phyloP scores from a whole-genome alignment of 2,797 vertebrate genomes.

The Dicrostonyx torquatus region DNA sequence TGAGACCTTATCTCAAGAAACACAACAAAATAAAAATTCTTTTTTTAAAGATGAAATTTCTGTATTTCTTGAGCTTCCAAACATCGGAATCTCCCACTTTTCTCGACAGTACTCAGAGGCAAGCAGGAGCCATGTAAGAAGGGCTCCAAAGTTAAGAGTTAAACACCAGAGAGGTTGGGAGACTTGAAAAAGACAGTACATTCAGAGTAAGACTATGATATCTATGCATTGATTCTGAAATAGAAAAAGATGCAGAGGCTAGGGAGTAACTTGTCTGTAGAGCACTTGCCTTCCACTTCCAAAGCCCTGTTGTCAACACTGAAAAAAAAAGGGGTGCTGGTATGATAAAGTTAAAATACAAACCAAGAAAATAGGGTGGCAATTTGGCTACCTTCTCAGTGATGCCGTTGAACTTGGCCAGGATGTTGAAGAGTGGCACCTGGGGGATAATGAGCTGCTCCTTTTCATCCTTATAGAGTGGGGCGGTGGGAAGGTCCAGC shows the following conservation, averaged over 20 bases:
- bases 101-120: background rate
- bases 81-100: background rate
- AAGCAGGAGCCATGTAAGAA: background rate
- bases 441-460: slow-evolving; percentile 99
- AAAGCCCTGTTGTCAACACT: background rate
- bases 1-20: background rate
- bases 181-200: background rate
- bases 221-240: background rate
- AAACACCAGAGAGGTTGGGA: background rate
- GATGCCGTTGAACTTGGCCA: slow-evolving; percentile 96
- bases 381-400: slow-evolving; percentile 92
- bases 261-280: background rate
- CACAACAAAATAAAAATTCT: background rate
- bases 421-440: slow-evolving; percentile 97
- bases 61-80: slow-evolving; percentile 6
- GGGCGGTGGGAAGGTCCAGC: slow-evolving; percentile 96
- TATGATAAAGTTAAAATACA: background rate
- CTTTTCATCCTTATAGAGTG: slow-evolving; percentile 98
- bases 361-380: background rate
- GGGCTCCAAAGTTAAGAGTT: background rate
- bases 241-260: background rate
- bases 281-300: background rate
- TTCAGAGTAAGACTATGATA: background rate
- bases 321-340: background rate
- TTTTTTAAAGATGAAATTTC: background rate